Base-by-base conservation (phyloP, 2,113 vertebrate species). In the Tupaia tana region DNA sequence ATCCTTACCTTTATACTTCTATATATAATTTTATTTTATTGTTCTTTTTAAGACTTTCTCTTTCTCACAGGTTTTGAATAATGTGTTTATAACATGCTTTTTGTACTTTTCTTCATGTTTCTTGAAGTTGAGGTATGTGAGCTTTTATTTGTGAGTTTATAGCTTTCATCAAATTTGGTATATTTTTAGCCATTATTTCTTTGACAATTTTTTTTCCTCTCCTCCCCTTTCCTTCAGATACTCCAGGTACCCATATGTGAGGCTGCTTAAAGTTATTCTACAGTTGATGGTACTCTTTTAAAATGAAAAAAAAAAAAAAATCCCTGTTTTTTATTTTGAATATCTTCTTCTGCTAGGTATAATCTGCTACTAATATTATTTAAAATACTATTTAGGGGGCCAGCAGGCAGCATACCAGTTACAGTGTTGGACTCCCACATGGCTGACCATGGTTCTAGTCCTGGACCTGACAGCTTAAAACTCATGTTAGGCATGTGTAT, bases 1-100 rank as follows among this genome's bases (percentile, higher is more conserved):
- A 1, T 14, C 9, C 52, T 56, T 27, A 1, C 24, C 15, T 85
- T 89, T 58, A 14, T 29, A 9, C 58, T 4, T 80, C 59, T 66
- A 3, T 13, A 4, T 3, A 10, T 9, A 0, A 0, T 0, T 63
- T 11, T 56, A 66, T n/a, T 6, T 78, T 80, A 15, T n/a, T 22
- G 10, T 31, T 0, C 0, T 7, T 54, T 63, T 73, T 34, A n/a
- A 80, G 22, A 34, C 22, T 86, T 59, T 52, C n/a, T 61, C 77
- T 71, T 24, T 22, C 6, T 56, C 18, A 25, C 3, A 34, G 73
- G 25, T 66, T 79, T 85, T 18, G 12, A 86, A 24, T 58, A 56
- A 69, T 16, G 52, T 31, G 14, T 18, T 20, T 16, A 0, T 58
- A 34, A 29, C 0, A 2, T 10, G 15, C 25, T 66, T 7, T 14